Evolutionary conservation across 2,113 vertebrate genomes (phyloP).

Genomic region (Saccopteryx leptura): DNA sequence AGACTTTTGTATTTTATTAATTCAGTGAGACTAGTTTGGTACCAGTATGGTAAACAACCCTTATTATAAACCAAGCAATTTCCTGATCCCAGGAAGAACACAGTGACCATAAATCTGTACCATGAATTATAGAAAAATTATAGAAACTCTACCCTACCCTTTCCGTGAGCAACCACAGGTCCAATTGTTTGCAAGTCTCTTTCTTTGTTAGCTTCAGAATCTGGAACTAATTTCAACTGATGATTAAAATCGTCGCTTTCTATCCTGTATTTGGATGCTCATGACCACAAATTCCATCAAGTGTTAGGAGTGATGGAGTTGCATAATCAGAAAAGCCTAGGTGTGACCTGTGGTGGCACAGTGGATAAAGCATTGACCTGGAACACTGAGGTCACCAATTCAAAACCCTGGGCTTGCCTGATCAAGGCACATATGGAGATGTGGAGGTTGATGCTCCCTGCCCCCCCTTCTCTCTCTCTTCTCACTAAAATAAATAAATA

Average conservation of each 20-base stretch:
- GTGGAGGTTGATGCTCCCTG: no score
- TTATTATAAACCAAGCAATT: conserved; percentile 32
- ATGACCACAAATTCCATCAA: conserved; percentile 48
- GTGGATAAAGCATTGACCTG: no score
- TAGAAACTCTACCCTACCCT: background rate
- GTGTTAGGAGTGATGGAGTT: background rate
- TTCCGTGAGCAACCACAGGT: background rate
- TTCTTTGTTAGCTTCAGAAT: conserved; percentile 25
- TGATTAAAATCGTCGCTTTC: conserved; percentile 51
- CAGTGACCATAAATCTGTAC: conserved; percentile 58
- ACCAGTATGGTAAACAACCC: background rate
- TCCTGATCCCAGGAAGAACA: conserved; percentile 36
- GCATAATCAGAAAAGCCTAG: conserved; percentile 26
- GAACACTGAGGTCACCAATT: no score
- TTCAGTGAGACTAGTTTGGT: conserved; percentile 50
- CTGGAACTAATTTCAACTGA: conserved; percentile 63
- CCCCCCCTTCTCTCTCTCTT: no score
- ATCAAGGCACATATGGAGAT: no score
- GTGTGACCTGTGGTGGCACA: no score
- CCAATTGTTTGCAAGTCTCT: conserved; percentile 46
- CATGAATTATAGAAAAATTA: conserved; percentile 61
- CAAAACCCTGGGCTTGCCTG: no score
- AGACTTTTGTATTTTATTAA: conserved; percentile 64
- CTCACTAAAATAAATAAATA: no score
- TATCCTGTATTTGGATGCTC: conserved; percentile 49